Evolutionary conservation across 2,797 vertebrate species (phyloP), one percentile per base, ranked within the genome.

Genomic region (Anguilla marmorata): DNA sequence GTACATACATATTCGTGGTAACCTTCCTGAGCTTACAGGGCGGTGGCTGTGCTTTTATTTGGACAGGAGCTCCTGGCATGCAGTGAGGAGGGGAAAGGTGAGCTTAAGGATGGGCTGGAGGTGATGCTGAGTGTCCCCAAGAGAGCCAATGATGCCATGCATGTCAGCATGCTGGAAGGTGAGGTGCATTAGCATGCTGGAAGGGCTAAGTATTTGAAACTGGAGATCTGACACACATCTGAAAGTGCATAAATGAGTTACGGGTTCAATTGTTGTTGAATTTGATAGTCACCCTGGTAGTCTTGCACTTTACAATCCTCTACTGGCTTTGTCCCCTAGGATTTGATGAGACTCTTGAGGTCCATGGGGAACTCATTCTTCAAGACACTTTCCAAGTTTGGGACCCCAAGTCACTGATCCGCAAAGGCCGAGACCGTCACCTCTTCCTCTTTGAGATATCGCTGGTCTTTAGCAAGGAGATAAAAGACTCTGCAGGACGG

Each of bases 81-180:
- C 93, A 99, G 98, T 0, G 98, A 99, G 94, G 98, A 99, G 94
- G 98, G 98, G 0, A 99, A 99, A 91, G 98, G 98, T 0, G 98
- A 99, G 69, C 97, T 99, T 48, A 99, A 99, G 91, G 98, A 99
- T 88, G 98, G 98, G 4, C 95, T 99, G 95, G 98, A 99, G 72
- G 98, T 99, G 93, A 99, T 99, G 98, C 96, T 99, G 86, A 99
- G 97, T 41, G 98, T 99, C 86, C 98, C 98, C 0, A 99, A 99
- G 95, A 97, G 97, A 94, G 98, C 98, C 54, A 99, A 99, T 0
- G 98, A 99, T 0, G 98, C 98, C 27, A 99, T 99, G 98, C 98
- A 99, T 0, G 98, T 99, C 93, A 99, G 98, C 97, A 99, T 99
- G 98, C 93, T 99, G 93, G 98, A 99, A 96, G 98, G 98, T 99